phyloP scores from a whole-genome alignment of 2,888 invertebrate species.

The Tetragonula carbonaria region DNA sequence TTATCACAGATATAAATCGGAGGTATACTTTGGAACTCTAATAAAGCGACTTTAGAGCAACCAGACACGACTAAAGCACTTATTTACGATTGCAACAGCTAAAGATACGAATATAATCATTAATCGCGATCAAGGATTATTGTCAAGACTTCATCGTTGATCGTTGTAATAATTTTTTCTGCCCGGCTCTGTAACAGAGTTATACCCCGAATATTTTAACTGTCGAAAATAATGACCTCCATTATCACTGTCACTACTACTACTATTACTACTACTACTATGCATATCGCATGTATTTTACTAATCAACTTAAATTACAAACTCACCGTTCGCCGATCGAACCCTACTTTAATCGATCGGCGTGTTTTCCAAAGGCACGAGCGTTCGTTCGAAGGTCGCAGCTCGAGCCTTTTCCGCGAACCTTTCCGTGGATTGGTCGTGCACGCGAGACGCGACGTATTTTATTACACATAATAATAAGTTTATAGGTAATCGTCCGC shows the following conservation, averaged over 20 bases:
- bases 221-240: too few relatives aligned
- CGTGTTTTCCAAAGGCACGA: background rate
- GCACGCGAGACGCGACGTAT: slow-evolving; percentile 7
- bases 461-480: slow-evolving; percentile 37
- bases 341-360: background rate
- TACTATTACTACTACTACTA: background rate
- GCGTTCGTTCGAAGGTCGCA: background rate
- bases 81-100: too few relatives aligned
- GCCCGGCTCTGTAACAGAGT: background rate
- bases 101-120: too few relatives aligned
- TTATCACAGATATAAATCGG: too few relatives aligned
- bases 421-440: background rate
- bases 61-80: too few relatives aligned
- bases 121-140: too few relatives aligned
- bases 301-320: background rate
- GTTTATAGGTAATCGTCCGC: slow-evolving; percentile 34
- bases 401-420: background rate
- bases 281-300: background rate
- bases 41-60: too few relatives aligned
- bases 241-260: background rate
- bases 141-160: too few relatives aligned
- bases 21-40: too few relatives aligned
- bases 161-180: too few relatives aligned
- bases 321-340: background rate
- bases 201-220: background rate